Base-by-base conservation (phyloP, 2,113 vertebrate genomes). In the Prinia subflava region DNA sequence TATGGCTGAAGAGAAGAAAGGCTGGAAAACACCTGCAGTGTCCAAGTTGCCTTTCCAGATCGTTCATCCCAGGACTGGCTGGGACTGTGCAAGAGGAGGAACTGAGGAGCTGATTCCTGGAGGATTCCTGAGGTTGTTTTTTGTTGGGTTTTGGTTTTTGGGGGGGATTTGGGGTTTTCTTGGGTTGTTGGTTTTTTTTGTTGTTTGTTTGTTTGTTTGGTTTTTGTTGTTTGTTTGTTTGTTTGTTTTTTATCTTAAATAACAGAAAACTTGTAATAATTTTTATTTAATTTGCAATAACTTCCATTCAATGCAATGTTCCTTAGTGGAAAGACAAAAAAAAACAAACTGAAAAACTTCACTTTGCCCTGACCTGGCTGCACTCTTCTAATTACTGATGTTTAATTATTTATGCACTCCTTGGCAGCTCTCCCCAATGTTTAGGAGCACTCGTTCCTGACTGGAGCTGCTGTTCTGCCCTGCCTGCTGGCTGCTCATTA, bases 401-500 rank as follows among this genome's bases (percentile, higher is more conserved):
- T 76, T 76, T 79, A 10, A 79, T 83, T 93, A 13, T 90, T 93
- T 53, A 28, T 28, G 53, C 3, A 5, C 49, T 77, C 53, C 11
- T 6, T 37, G 75, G 78, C 90, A 87, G 92, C 62, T 90, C 59
- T 95, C 87, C 88, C 89, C 70, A 60, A 37, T 22, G 8, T 67
- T 92, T 41, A 15, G 27, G 33, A 78, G 65, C 47, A 2, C 70
- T 90, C 23, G 65, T 62, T 80, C 71, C 95, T 67, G 8, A 9
- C 94, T 83, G 9, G 9, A 70, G 21, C 74, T 68, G 92, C 81
- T 85, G 46, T 41, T 50, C 75, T 78, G 42, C 52, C 78, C 69
- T 92, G 80, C 42, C 93, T 83, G 89, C 87, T 89, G 90, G 56
- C 87, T 94, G 31, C 75, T 96, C 63, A 74, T 57, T 84, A 82